These are phyloP conservation scores for Ernsta delagoae DNA, from an alignment of 2,888 invertebrate species.

Conservation along the genomic window DNA sequence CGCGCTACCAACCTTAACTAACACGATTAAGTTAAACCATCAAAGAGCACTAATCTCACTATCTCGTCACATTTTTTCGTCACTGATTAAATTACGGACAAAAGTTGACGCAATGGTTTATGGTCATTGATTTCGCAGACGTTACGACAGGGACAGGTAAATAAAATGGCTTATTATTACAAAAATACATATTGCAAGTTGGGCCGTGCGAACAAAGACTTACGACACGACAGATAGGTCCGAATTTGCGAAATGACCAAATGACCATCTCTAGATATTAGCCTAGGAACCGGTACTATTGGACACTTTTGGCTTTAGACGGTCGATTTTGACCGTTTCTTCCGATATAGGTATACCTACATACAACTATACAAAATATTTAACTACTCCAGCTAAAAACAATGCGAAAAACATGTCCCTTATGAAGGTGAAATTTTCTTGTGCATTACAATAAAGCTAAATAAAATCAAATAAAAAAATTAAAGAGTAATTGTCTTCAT, in stretches of 20 bases:
- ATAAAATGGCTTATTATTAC: slow-evolving; percentile 54
- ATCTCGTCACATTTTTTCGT: slow-evolving; percentile 7
- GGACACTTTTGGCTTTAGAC: too few relatives aligned
- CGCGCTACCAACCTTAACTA: neutral
- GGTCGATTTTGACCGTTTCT: too few relatives aligned
- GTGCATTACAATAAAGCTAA: too few relatives aligned
- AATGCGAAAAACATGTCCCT: too few relatives aligned
- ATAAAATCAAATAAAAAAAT: too few relatives aligned
- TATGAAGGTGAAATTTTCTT: too few relatives aligned
- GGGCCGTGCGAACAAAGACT: slow-evolving; percentile 60
- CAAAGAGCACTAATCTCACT: neutral
- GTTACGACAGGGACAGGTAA: slow-evolving; percentile 44
- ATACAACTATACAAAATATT: too few relatives aligned
- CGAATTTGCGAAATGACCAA: slow-evolving; percentile 62
- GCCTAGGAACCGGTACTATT: too few relatives aligned
- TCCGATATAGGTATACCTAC: too few relatives aligned
- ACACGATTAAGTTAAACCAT: neutral
- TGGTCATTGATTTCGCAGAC: slow-evolving; percentile 26
- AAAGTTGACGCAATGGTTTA: slow-evolving; percentile 21
- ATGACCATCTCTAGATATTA: slow-evolving; percentile 40
- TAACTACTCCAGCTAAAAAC: too few relatives aligned
- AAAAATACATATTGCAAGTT: slow-evolving; percentile 53
- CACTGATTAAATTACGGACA: slow-evolving; percentile 15
- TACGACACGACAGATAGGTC: slow-evolving; percentile 60
- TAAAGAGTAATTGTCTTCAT: too few relatives aligned